Base-by-base conservation (phyloP, 2,888 invertebrate genomes). In the Andrena haemorrhoa region DNA sequence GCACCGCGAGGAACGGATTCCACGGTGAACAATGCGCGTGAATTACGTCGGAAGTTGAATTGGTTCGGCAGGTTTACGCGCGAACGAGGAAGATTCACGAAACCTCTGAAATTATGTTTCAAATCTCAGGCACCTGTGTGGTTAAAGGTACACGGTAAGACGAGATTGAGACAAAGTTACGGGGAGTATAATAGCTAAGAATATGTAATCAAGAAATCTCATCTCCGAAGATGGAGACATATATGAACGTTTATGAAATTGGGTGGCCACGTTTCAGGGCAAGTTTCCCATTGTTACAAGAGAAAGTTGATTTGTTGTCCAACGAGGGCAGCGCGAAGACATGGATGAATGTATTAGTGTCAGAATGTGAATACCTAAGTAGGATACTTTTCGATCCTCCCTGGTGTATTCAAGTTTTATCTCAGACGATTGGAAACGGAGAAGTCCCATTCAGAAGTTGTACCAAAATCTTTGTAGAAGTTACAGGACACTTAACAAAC, bases 1-100 rank as follows among this genome's bases (percentile, higher is more conserved):
- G 49, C 23, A 63, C 78, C 58, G 78, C 70, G 76, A 64, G 68
- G 68, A 75, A 82, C 74, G 75, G 72, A 80, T 87, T 87, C 74
- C 78, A 23, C 58, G 65, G 53, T 12, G 29, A 72, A 82, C 61
- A 73, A 79, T 75, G 35, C n/a, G 26, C 69, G 65, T 23, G 20
- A 16, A 20, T 63, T 31, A 61, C 58, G 61, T 51, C 58, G 20
- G 20, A 71, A 72, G 63, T 2, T 20, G 69, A 73, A 61, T 35
- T 29, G 29, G n/a, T 16, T 47, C 23, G 29, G 2, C 64, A 26
- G 8, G 51, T 35, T 7, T 63, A 51, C 23, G 58, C 47, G 41
- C 3, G 1, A 33, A 31, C 2, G 1, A 3, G 7, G 6, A 53
- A 41, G 70, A 70, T 63, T 49, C 51, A 41, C 49, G 35, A 35